Base-by-base conservation (phyloP, 1,140 invertebrate species). In the Achatina immaculata region DNA sequence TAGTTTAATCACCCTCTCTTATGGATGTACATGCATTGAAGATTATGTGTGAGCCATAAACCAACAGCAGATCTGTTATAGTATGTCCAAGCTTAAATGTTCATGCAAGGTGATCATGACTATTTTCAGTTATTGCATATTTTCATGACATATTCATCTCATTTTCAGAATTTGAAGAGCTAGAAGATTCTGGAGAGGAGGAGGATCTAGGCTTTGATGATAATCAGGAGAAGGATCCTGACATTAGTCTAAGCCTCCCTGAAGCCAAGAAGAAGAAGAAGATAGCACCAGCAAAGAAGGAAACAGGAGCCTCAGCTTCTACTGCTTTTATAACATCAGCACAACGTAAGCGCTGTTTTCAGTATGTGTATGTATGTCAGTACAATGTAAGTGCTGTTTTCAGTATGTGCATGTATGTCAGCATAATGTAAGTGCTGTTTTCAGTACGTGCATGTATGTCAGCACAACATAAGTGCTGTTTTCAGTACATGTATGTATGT, bases 131-230 rank as follows among this genome's bases (percentile, higher is more conserved):
- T n/a, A n/a, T n/a, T n/a, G n/a, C n/a, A n/a, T n/a, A n/a, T n/a
- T n/a, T n/a, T n/a, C n/a, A n/a, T n/a, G n/a, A n/a, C n/a, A n/a
- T n/a, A n/a, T n/a, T n/a, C n/a, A n/a, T 77, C 19, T 77, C 9
- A n/a, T 62, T 43, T 78, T 66, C 74, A 87, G 86, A 87, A 62
- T 87, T 85, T 78, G 86, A 87, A 51, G 78, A 84, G 0, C 75
- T 85, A 21, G 86, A 84, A 31, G 77, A 81, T 24, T 83, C 85
- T 11, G 83, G 83, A 72, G 86, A 85, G 34, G 84, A 83, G 6
- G 82, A 81, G 2, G 78, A 79, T 34, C 55, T 31, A 31, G 28
- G 62, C 0, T 42, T 72, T 75, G 77, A 80, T 36, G 82, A 85
- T 34, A 82, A 83, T 48, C 68, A 83, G 4, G 84, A 84, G 31